A percentile compares a stretch with the other conserved stretches of the same genome.
phyloP scores from a whole-genome alignment of 2,888 invertebrate species.

The Caenorhabditis japonica region DNA sequence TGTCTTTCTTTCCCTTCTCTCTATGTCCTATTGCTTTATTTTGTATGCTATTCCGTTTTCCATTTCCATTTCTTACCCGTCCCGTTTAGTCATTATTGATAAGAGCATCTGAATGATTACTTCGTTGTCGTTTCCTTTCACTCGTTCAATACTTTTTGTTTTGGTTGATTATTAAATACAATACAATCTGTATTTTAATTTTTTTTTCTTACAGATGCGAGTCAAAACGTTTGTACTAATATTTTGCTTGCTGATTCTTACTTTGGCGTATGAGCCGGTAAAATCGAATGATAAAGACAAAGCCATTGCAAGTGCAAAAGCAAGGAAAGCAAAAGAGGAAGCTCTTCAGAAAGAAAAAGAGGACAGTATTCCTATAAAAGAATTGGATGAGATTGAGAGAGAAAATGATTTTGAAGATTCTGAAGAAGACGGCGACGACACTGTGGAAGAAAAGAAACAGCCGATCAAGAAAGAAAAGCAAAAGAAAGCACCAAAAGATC shows the following conservation, averaged over 20 bases:
- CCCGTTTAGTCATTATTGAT: constrained; percentile 2
- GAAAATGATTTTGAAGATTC: background rate
- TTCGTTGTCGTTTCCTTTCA: background rate
- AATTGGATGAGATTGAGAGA: background rate
- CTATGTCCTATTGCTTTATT: no score
- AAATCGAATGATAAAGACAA: constrained; percentile 10
- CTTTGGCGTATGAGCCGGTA: background rate
- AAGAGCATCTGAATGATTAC: constrained; percentile 10
- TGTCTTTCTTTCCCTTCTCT: background rate
- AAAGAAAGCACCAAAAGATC: background rate
- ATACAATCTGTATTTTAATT: no score
- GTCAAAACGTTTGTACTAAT: constrained; percentile 10
- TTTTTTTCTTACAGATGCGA: constrained; percentile 29
- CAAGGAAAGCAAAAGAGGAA: background rate
- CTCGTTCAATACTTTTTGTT: background rate
- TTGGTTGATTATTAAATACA: no score
- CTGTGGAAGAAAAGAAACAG: background rate
- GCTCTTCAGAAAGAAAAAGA: background rate
- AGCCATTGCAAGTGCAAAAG: background rate
- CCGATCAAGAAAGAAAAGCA: constrained; percentile 2
- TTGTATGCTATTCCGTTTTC: background rate
- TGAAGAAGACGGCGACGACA: background rate
- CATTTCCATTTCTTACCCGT: background rate
- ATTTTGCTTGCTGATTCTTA: constrained; percentile 14
- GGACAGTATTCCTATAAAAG: background rate